A percentile compares a stretch with the other conserved stretches of the same genome.
Conservation (phyloP, 2,888 invertebrate species). For the Drepana falcataria region DNA sequence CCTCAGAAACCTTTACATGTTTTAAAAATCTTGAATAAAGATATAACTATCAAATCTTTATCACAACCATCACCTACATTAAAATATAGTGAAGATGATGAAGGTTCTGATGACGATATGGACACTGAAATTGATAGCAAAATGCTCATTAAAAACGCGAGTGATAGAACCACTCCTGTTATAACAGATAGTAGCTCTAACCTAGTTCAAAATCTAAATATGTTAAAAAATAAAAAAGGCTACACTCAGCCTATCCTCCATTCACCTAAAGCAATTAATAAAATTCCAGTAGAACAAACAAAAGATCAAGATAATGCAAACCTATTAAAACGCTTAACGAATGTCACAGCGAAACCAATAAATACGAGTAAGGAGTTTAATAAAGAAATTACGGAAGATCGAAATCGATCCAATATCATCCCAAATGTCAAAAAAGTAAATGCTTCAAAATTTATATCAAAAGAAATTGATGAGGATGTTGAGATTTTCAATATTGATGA, state of each 20-base stretch:
- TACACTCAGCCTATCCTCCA: slow-evolving; percentile 3
- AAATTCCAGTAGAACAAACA: slow-evolving; percentile 11
- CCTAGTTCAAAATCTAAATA: slow-evolving; percentile 11
- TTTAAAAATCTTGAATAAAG: slow-evolving; percentile 39
- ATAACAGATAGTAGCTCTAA: slow-evolving; percentile 5
- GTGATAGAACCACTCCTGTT: slow-evolving; percentile 1
- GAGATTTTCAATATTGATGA: slow-evolving; percentile 68
- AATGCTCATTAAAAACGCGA: slow-evolving; percentile 1
- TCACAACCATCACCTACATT: slow-evolving; percentile 16
- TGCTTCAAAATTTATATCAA: slow-evolving; percentile 21
- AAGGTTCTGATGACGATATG: slow-evolving; percentile 13
- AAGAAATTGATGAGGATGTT: slow-evolving; percentile 39
- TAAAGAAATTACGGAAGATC: slow-evolving; percentile 12
- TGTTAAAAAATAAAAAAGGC: slow-evolving; percentile 14
- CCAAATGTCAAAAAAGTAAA: slow-evolving; percentile 20
- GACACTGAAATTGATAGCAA: slow-evolving; percentile 15
- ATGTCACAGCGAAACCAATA: slow-evolving; percentile 50
- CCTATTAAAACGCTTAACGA: slow-evolving; percentile 47
- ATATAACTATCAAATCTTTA: slow-evolving; percentile 40
- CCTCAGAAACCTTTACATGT: slow-evolving; percentile 22
- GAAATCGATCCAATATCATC: slow-evolving; percentile 10
- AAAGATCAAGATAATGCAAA: slow-evolving; percentile 31
- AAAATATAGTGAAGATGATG: slow-evolving; percentile 6
- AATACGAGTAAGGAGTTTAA: slow-evolving; percentile 18
- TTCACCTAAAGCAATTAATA: slow-evolving; percentile 3